phyloP scores from a whole-genome alignment of 2,113 vertebrate species.

The Todiramphus chloris region DNA sequence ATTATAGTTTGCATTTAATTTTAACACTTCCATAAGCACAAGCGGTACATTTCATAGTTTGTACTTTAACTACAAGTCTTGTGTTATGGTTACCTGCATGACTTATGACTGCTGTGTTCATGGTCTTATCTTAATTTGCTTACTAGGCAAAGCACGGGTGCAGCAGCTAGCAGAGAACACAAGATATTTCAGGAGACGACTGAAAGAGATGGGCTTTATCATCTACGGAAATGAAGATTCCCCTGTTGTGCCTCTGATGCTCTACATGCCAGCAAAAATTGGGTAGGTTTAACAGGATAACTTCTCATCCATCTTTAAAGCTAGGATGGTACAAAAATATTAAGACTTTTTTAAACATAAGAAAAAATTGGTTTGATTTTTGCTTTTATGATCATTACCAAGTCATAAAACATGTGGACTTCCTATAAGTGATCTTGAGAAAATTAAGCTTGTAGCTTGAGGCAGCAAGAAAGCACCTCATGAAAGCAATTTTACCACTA shows the following conservation, averaged over 20 bases:
- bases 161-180: conserved; percentile 91
- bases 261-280: conserved; percentile 98
- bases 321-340: neutral
- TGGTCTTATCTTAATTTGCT: neutral
- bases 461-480: neutral
- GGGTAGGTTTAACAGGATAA: conserved; percentile 74
- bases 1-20: neutral
- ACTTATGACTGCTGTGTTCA: neutral
- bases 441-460: neutral
- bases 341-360: neutral
- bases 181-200: conserved; percentile 88
- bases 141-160: conserved; percentile 84
- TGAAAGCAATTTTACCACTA: neutral
- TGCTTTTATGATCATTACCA: neutral
- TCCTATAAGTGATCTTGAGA: neutral
- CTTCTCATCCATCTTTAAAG: neutral
- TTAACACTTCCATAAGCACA: neutral
- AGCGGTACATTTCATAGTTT: neutral
- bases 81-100: neutral
- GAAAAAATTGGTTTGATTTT: neutral
- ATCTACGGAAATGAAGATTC: conserved; percentile 97
- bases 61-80: neutral
- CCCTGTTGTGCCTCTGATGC: conserved; percentile 94
- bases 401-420: neutral
- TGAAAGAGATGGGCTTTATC: conserved; percentile 92